Conservation (phyloP, 2,888 invertebrate species). For the Monoplex corrugatus region DNA sequence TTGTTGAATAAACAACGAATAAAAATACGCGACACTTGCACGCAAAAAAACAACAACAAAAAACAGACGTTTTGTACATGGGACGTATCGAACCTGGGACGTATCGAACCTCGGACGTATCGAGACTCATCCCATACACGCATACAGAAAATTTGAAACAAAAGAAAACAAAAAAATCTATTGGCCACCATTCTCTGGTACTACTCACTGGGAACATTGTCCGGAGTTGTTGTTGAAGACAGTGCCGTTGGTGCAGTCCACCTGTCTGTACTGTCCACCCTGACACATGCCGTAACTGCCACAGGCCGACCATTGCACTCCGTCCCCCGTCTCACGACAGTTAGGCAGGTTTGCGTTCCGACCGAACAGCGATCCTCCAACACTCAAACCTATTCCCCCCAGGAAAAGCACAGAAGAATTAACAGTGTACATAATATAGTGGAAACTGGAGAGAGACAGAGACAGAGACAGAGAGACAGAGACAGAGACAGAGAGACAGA, state of each 20-base stretch:
- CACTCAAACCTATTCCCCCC: background rate
- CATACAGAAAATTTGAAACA: no score
- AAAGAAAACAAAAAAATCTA: no score
- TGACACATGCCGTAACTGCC: background rate
- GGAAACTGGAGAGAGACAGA: background rate
- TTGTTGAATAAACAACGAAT: no score
- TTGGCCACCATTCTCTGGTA: background rate
- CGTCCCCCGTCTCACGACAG: background rate
- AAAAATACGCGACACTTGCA: no score
- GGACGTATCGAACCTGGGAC: no score
- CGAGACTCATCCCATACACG: no score
- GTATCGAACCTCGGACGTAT: no score
- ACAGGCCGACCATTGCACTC: background rate
- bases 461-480: background rate
- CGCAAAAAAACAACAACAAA: no score
- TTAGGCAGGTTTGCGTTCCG: background rate
- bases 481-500: no score
- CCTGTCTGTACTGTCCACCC: background rate
- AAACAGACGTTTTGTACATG: no score
- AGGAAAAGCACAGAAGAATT: background rate
- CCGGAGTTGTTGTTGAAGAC: background rate
- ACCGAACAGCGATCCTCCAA: background rate
- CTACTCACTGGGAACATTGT: background rate
- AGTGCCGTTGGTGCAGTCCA: conserved; percentile 1
- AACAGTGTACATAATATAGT: background rate